A percentile compares a stretch with the other conserved stretches of the same genome.
Evolutionary conservation across 1,140 invertebrate genomes (phyloP).

Genomic region (Trachymyrmex cornetzi): DNA sequence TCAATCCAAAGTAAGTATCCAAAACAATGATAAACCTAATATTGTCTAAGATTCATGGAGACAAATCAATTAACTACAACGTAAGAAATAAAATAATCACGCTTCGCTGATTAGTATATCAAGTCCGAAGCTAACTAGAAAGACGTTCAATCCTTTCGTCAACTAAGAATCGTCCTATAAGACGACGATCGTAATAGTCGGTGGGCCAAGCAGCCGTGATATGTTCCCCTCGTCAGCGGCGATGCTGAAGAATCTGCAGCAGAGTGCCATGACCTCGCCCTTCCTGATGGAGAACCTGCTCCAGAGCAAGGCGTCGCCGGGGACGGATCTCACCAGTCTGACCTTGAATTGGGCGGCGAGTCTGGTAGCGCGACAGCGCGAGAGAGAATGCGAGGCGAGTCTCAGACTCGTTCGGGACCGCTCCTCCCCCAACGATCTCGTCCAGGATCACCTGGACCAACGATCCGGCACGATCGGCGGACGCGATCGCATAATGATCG

Average conservation of each 20-base stretch:
- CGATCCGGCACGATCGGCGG: conserved; percentile 48
- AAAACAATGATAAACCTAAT: background rate
- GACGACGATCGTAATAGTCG: background rate
- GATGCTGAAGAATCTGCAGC: conserved; percentile 86
- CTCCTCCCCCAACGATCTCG: conserved; percentile 47
- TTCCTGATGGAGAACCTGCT: conserved; percentile 88
- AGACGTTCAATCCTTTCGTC: background rate
- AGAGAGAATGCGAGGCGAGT: conserved; percentile 80
- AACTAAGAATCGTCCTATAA: background rate
- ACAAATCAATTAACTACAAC: background rate
- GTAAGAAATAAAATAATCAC: background rate
- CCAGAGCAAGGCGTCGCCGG: conserved; percentile 83
- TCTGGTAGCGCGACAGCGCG: conserved; percentile 82
- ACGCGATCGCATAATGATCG: conserved; percentile 58
- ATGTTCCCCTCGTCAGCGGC: conserved; percentile 85
- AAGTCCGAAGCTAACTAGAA: background rate
- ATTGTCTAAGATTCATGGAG: background rate
- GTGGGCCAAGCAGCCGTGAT: conserved; percentile 69
- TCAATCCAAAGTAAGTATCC: background rate
- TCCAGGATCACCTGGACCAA: conserved; percentile 62
- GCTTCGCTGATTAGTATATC: background rate
- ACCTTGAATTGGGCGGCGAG: conserved; percentile 85
- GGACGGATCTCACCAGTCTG: conserved; percentile 82
- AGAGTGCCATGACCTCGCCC: conserved; percentile 85
- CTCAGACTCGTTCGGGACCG: conserved; percentile 60